These are phyloP conservation scores for Crambe crambe DNA, from an alignment of 37 sponge, comb jelly and placozoan genomes.

Conservation along the genomic window DNA sequence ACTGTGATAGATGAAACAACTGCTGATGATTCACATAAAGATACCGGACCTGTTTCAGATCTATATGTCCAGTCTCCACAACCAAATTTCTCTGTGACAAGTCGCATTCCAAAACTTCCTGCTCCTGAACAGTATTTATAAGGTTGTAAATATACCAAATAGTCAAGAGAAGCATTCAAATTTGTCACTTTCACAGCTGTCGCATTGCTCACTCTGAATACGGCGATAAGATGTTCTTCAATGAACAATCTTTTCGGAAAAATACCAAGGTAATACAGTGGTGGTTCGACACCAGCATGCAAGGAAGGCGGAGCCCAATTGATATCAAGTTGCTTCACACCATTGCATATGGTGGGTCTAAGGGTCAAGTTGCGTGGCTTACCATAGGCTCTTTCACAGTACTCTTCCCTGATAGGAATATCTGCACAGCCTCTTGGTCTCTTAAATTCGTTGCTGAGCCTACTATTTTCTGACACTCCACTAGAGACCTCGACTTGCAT, in stretches of 20 bases:
- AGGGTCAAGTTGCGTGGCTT: not conserved
- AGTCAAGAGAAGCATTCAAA: not conserved
- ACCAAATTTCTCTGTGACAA: not conserved
- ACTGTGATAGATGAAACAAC: no score
- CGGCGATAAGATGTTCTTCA: no score
- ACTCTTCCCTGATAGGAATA: not conserved
- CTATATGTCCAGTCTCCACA: not conserved
- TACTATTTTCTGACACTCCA: no score
- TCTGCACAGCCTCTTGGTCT: not conserved
- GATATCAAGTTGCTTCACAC: not conserved
- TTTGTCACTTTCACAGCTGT: not conserved
- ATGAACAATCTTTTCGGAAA: no score
- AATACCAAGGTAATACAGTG: not conserved
- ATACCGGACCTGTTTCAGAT: no score
- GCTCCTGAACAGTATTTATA: not conserved
- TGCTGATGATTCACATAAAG: no score
- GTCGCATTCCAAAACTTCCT: not conserved
- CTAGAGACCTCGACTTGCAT: no score
- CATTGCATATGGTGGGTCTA: not conserved
- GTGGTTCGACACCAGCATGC: not conserved
- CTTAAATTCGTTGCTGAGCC: not conserved
- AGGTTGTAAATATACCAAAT: not conserved
- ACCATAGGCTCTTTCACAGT: not conserved
- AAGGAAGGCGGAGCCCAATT: not conserved
- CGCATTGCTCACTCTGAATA: not conserved